phyloP scores from a whole-genome alignment of 2,888 invertebrate species.

The Tortricodes alternella region DNA sequence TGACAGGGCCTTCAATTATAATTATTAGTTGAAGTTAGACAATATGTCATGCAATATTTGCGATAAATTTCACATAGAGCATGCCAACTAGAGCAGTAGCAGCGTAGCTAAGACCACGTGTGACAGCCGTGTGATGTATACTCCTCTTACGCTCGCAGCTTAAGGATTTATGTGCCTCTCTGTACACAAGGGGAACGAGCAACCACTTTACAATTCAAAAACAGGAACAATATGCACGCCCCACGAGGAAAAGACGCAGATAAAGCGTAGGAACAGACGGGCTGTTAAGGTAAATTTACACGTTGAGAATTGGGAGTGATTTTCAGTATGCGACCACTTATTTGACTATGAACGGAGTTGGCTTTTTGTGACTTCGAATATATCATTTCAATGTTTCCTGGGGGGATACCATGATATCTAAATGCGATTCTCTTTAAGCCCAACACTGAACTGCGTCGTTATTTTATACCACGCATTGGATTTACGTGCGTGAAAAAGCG shows the following conservation, averaged over 20 bases:
- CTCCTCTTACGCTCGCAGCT: slow-evolving; percentile 21
- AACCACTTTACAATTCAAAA: slow-evolving; percentile 33
- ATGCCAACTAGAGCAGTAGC: slow-evolving; percentile 13
- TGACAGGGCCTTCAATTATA: no score
- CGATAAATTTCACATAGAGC: neutral
- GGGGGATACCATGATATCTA: no score
- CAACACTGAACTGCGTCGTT: no score
- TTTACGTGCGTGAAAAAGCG: no score
- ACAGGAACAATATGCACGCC: slow-evolving; percentile 29
- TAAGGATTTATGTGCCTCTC: slow-evolving; percentile 27
- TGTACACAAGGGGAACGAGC: slow-evolving; percentile 24
- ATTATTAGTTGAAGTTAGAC: no score
- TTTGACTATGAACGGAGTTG: neutral
- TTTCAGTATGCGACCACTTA: slow-evolving; percentile 9
- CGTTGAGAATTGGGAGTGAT: slow-evolving; percentile 21
- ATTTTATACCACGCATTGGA: no score
- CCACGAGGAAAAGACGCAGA: slow-evolving; percentile 28
- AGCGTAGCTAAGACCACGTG: slow-evolving; percentile 6
- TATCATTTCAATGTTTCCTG: no score
- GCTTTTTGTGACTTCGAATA: no score
- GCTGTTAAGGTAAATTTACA: slow-evolving; percentile 29
- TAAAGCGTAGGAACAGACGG: slow-evolving; percentile 19
- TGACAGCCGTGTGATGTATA: slow-evolving; percentile 29
- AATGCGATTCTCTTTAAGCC: no score
- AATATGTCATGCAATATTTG: neutral